Base-by-base conservation (phyloP, 1,140 invertebrate species). In the Sipha flava region DNA sequence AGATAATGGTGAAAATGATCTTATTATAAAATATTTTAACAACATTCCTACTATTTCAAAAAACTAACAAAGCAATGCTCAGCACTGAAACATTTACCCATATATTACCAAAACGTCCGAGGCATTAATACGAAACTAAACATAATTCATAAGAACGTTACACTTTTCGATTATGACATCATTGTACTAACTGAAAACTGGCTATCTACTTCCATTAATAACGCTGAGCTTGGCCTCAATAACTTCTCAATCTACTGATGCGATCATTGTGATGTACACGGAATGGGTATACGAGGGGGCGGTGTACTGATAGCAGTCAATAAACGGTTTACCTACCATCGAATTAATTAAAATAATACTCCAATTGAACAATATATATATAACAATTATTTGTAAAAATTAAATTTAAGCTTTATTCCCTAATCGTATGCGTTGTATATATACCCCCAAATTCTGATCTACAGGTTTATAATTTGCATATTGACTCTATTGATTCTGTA, bases 311-410 rank as follows among this genome's bases (percentile, higher is more conserved):
- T 72, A 29, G 43, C 43, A 47, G 40, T 72, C 40, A 72, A 72
- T 52, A 72, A 72, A 47, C 40, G 29, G 40, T 52, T 72, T 52
- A 72, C 21, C 37, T 23, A 6, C n/a, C 59, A 64, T 64, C 31
- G 59, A 37, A 64, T 64, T 40, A 37, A 64, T 64, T 34, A 64
- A 37, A 14, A 37, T 37, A 64, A 64, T 64, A 64, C 16, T 37
- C 21, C 59, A 64, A n/a, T 37, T 26, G 59, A 64, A 64, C 59
- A n/a, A n/a, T n/a, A n/a, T n/a, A n/a, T n/a, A n/a, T n/a, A n/a
- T n/a, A n/a, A n/a, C n/a, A 64, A 64, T n/a, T 64, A 34, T 64
- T 64, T 64, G 31, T 64, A 64, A 64, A 64, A 64, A 64, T 64
- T 64, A 64, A 12, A 7, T 64, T 64, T 64, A 64, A 64, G 59